Evolutionary conservation across 2,888 invertebrate genomes (phyloP), one percentile per base, ranked within the genome.

Genomic region (Neocrepidodera transversa): DNA sequence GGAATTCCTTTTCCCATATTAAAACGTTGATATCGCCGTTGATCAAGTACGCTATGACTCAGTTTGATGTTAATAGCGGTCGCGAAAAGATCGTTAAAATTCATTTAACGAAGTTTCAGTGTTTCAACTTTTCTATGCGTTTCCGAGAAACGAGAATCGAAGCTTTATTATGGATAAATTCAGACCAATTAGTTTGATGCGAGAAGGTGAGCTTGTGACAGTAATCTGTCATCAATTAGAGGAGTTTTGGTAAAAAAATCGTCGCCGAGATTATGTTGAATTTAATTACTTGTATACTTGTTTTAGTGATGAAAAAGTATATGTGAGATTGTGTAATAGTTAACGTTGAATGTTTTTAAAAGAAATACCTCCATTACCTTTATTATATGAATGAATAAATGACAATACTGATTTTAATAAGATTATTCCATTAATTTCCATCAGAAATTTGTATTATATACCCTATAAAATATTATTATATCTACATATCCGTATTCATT

Each of bases 61-160:
- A 75, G 75, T 74, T 68, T 66, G 63, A 70, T 64, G 68, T 69
- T 66, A 68, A 67, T 72, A 69, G 73, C 71, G 71, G 64, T 26
- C 60, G 65, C 13, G 60, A 49, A 63, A 60, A 51, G 60, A 60
- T 59, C 60, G 60, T 42, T 42, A 42, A 42, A 42, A 42, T 18
- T 18, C 17, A 23, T 42, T 42, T 23, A 2, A 18, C 17, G 8
- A 11, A 20, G 42, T 42, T 42, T 4, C n/a, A 17, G 42, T 23
- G 23, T 20, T 42, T 42, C 18, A 23, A 42, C 18, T 18, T 42
- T 18, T 18, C 42, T 2, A 35, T 35, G 35, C 13, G 35, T 35
- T 35, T 35, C 28, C 28, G 28, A 28, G 14, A 13, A 35, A 35
- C 35, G 14, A 35, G 14, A 13, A 18, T 2, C 16, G 17, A 42